A percentile compares a stretch with the other conserved stretches of the same genome.
Conservation (phyloP, 2,113 vertebrate genomes). For the Siniperca chuatsi region DNA sequence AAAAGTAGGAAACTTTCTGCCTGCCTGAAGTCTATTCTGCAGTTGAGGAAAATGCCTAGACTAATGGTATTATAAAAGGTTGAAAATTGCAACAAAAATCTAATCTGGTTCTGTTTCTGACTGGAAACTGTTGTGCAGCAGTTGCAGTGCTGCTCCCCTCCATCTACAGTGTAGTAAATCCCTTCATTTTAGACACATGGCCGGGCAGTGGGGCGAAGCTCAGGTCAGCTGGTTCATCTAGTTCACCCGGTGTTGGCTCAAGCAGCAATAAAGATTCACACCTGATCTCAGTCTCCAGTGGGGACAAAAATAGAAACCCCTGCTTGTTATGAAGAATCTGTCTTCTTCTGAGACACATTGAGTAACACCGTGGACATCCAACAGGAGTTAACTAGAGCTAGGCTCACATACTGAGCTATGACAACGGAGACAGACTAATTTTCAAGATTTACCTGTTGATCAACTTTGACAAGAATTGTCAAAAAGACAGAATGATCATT, state of each 20-base stretch:
- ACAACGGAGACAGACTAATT: not conserved
- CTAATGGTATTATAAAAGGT: too few species aligned
- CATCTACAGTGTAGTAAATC: not conserved
- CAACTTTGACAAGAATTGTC: not conserved
- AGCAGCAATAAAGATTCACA: not conserved
- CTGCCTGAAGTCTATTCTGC: too few species aligned
- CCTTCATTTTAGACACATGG: not conserved
- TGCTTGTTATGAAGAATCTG: not conserved
- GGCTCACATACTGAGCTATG: not conserved
- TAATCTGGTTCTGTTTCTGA: too few species aligned
- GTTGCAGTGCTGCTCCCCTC: not conserved
- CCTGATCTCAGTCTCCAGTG: not conserved
- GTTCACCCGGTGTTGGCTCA: not conserved
- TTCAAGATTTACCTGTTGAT: constrained; percentile 36
- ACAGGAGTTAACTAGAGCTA: not conserved
- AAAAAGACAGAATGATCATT: not conserved
- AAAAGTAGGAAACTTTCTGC: too few species aligned
- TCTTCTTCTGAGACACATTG: too few species aligned
- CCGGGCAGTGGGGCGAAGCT: not conserved
- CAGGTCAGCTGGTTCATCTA: not conserved
- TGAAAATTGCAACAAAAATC: too few species aligned
- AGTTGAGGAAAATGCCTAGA: too few species aligned
- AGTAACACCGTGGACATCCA: not conserved
- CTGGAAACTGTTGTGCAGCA: too few species aligned
- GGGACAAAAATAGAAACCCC: not conserved